These are phyloP conservation scores for Agonum fuliginosum DNA, from an alignment of 2,888 invertebrate genomes.

Conservation along the genomic window DNA sequence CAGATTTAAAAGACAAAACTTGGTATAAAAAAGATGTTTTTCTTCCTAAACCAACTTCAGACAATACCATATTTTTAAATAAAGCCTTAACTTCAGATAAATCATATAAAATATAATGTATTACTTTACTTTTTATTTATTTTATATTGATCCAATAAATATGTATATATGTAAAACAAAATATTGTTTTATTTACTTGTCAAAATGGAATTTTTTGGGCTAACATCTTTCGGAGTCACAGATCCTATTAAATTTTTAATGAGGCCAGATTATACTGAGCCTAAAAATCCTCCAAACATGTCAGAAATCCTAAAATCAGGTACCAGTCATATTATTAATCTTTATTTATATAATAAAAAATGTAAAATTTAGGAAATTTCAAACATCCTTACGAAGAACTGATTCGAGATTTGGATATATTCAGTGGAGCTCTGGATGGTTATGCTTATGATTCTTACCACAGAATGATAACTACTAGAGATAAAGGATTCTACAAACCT, in stretches of 20 bases:
- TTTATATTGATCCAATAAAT: too few relatives aligned
- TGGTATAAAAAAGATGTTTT: slow-evolving; percentile 73
- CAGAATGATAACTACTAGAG: slow-evolving; percentile 74
- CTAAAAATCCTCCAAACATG: slow-evolving; percentile 71
- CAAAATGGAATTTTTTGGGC: slow-evolving; percentile 76
- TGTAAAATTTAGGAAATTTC: neutral
- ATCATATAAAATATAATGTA: neutral
- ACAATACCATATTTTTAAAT: slow-evolving; percentile 67
- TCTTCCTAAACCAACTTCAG: slow-evolving; percentile 72
- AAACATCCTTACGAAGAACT: slow-evolving; percentile 68
- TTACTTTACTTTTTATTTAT: neutral
- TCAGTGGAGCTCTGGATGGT: slow-evolving; percentile 75
- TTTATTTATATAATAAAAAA: neutral
- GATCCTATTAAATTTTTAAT: slow-evolving; percentile 74
- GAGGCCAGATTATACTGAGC: slow-evolving; percentile 73
- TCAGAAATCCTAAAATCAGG: slow-evolving; percentile 70
- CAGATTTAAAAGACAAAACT: slow-evolving; percentile 68
- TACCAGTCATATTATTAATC: slow-evolving; percentile 51
- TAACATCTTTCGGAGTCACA: slow-evolving; percentile 74
- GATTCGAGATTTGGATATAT: slow-evolving; percentile 73
- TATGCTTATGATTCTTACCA: slow-evolving; percentile 75
- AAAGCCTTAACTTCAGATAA: neutral
- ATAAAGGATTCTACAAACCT: slow-evolving; percentile 75
- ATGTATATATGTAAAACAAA: too few relatives aligned
- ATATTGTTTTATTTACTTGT: neutral